Evolutionary conservation across 2,113 vertebrate genomes (phyloP), one percentile per base, ranked within the genome.

Genomic region (Clinocottus analis): DNA sequence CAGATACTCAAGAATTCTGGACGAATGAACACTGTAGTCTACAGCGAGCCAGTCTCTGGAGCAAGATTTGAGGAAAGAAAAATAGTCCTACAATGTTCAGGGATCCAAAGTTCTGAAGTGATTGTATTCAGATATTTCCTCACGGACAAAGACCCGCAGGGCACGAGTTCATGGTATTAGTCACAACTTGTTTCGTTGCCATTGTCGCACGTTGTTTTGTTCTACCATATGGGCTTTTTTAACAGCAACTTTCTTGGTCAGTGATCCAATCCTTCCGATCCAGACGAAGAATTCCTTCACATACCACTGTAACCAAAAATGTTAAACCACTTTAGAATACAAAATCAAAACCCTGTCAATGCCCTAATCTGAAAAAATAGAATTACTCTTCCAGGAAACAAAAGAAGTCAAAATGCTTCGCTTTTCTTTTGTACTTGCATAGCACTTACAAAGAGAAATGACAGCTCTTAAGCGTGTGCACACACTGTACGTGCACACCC

Each of bases 361-460:
- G 83, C 83, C 86, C 87, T 85, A 79, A 82, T 90, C 87, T 91
- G 89, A 91, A 94, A 95, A 94, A 94, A 94, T 91, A 93, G 89
- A 92, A 79, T 87, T 92, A 91, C 86, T 93, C 87, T 93, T 90
- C 84, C 81, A 86, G 81, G 85, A 91, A 91, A 93, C 89, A 92
- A 90, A 92, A 86, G 77, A 93, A 90, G 91, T 90, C 84, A 89
- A 91, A 88, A 91, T 80, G 90, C 91, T 93, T 93, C 77, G 78
- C 86, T 92, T 89, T 90, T 86, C 87, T 90, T 94, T 92, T 94
- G 93, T 92, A 94, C 93, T 95, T 96, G 95, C 95, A 96, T 95
- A 96, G 95, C 92, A 95, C 93, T 95, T 94, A 93, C 88, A 93
- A 90, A 92, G 85, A 93, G 90, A 90, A 84, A 91, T 87, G 89